Conservation (phyloP, 2,888 invertebrate genomes). For the Pandemis cinnamomeana region DNA sequence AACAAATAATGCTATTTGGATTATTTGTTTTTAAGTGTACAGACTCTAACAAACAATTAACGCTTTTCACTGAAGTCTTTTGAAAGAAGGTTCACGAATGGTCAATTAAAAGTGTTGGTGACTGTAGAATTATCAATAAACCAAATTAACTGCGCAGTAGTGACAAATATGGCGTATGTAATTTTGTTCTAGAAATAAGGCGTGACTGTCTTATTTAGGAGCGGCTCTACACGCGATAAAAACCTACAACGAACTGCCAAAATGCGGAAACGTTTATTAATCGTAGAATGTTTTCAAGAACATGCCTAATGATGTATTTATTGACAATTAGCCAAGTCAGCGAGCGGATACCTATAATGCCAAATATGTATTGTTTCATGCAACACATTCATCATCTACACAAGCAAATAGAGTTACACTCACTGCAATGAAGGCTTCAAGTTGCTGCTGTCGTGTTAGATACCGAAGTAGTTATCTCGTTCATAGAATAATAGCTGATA, state of each 20-base stretch:
- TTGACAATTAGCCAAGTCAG: slow-evolving; percentile 14
- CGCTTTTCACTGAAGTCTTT: too few relatives aligned
- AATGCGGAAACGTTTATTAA: slow-evolving; percentile 30
- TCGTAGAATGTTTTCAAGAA: slow-evolving; percentile 31
- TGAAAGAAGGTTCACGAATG: too few relatives aligned
- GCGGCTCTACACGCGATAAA: slow-evolving; percentile 10
- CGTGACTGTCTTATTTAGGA: slow-evolving; percentile 12
- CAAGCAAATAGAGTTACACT: slow-evolving; percentile 30
- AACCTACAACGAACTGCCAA: slow-evolving; percentile 9
- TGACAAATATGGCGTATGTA: slow-evolving; percentile 18
- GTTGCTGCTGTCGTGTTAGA: slow-evolving; percentile 21
- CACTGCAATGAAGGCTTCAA: slow-evolving; percentile 8
- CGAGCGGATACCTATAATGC: slow-evolving; percentile 21
- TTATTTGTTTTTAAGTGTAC: neutral
- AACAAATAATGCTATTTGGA: too few relatives aligned
- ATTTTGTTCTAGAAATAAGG: slow-evolving; percentile 6
- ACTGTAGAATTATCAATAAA: neutral
- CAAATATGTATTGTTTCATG: slow-evolving; percentile 41
- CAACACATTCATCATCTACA: slow-evolving; percentile 37
- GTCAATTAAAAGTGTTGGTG: too few relatives aligned
- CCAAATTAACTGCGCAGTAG: slow-evolving; percentile 14
- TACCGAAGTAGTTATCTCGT: neutral
- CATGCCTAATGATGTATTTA: slow-evolving; percentile 35
- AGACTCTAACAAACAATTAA: too few relatives aligned
- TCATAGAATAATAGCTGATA: neutral